phyloP scores from a whole-genome alignment of 2,797 vertebrate genomes.

The Pygocentrus nattereri region DNA sequence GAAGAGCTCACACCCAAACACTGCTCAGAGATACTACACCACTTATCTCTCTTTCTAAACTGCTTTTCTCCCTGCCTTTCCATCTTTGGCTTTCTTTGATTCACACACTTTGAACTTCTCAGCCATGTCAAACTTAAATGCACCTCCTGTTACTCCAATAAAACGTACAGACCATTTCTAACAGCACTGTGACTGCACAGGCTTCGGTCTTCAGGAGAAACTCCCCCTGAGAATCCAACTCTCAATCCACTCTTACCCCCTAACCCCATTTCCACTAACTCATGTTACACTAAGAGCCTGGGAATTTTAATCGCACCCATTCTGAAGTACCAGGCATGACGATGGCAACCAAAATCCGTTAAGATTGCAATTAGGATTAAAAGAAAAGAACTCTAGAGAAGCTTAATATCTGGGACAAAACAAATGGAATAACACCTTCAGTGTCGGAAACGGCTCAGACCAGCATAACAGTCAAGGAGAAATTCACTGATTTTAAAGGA shows the following conservation, averaged over 20 bases:
- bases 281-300: not conserved
- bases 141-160: not conserved
- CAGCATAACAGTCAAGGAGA: too few species aligned
- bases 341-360: not conserved
- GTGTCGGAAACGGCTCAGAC: not conserved
- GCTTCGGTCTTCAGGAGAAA: not conserved
- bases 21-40: not conserved
- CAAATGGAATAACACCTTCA: not conserved
- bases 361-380: not conserved
- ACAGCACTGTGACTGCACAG: not conserved
- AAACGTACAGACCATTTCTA: not conserved
- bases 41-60: not conserved
- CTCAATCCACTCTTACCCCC: not conserved
- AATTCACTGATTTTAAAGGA: too few species aligned
- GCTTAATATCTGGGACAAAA: slow-evolving; percentile 3
- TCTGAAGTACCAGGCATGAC: not conserved
- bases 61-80: not conserved
- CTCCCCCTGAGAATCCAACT: too few species aligned
- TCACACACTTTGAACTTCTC: not conserved
- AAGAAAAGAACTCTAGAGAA: not conserved
- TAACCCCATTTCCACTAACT: not conserved
- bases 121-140: not conserved
- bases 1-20: not conserved
- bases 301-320: slow-evolving; percentile 11
- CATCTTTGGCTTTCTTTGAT: not conserved